Base-by-base conservation (phyloP, 2,888 invertebrate genomes). In the Halocaridina rubra region DNA sequence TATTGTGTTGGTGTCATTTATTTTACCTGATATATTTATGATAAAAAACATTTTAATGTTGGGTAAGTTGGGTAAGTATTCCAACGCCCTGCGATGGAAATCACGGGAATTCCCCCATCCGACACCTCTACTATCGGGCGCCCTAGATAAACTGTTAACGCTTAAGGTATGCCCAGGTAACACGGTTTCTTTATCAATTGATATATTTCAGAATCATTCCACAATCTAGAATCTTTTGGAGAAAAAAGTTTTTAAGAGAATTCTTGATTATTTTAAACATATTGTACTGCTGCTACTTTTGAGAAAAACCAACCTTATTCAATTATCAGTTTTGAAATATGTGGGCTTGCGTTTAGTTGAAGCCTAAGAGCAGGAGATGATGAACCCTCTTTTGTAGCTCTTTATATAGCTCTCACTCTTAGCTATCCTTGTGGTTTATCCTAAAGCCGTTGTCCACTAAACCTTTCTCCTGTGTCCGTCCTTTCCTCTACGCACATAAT, bases 1-100 rank as follows among this genome's bases (percentile, higher is more conserved):
- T n/a, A 53, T 53, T 79, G 79, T 79, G 4, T 79, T 79, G 33
- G 75, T 75, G 75, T 81, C 67, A 81, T 79, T 39, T 53, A 53
- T 53, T 76, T 75, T 29, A 30, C 57, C 67, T 75, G 27, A 24
- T 78, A 74, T 64, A 39, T 29, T 74, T 75, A 61, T 81, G 67
- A 76, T 76, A 24, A 71, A 61, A 74, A 74, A 39, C 22, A 74
- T n/a, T 16, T 61, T 72, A 39, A 24, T 59, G 57, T 61, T 84
- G 86, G 80, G 86, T 86, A 80, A 84, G 86, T 84, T 80, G 82
- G 86, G 86, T 86, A 84, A 86, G 86, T 86, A 86, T 82, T 80
- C 80, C 77, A 81, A 82, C 82, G 82, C 86, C 82, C 80, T 72
- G 77, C 80, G 78, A 61, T 81, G 86, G 81, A 81, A 81, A 79